A percentile compares a stretch with the other conserved stretches of the same genome.
Evolutionary conservation across 2,797 vertebrate species (phyloP).

Genomic region (Hydrophis major): DNA sequence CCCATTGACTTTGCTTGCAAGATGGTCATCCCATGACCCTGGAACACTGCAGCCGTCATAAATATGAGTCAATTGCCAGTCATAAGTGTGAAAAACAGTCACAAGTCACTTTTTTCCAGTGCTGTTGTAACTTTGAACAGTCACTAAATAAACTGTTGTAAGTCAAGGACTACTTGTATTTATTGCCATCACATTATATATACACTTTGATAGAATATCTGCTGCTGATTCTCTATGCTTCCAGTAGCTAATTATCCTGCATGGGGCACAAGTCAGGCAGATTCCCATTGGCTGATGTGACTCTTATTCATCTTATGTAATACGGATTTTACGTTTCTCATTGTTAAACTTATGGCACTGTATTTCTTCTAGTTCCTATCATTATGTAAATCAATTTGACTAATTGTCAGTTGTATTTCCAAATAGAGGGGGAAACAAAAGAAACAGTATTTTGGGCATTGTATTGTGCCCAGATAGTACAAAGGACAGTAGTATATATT

Average conservation of each 20-base stretch:
- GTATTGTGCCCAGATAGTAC: not conserved
- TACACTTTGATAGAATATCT: not conserved
- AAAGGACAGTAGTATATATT: not conserved
- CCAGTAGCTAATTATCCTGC: not conserved
- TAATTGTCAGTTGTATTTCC: not conserved
- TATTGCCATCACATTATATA: not conserved
- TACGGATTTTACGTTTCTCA: not conserved
- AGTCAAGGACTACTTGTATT: not conserved
- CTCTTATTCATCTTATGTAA: not conserved
- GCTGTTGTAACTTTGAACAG: not conserved
- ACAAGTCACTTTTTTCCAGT: not conserved
- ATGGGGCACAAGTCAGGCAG: not conserved
- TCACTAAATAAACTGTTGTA: not conserved
- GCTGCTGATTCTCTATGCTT: not conserved
- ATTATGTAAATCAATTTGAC: not conserved
- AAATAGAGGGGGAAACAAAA: not conserved
- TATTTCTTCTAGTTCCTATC: not conserved
- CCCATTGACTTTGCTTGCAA: not conserved
- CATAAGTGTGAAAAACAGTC: not conserved
- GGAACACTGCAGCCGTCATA: not conserved
- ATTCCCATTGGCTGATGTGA: not conserved
- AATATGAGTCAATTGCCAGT: not conserved
- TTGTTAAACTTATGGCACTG: not conserved
- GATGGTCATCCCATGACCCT: not conserved
- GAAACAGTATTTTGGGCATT: not conserved